Conservation (phyloP, 2,113 vertebrate genomes). For the Boulengeromyrus knoepffleri region DNA sequence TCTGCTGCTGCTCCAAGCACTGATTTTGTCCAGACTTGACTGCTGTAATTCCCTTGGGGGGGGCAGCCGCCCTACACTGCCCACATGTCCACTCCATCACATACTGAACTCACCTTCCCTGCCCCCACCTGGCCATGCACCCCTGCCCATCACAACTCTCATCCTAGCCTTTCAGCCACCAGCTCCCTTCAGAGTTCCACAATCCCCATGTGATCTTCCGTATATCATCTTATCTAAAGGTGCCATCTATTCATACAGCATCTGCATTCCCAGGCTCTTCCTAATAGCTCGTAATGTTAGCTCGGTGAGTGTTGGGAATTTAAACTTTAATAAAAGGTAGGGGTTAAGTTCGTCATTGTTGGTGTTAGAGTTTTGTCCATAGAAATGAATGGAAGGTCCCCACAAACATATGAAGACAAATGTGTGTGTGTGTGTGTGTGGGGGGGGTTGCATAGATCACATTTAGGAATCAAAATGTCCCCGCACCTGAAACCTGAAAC, state of each 20-base stretch:
- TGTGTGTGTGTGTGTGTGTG: not conserved
- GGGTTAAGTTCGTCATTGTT: too few relatives aligned
- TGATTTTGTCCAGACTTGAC: not conserved
- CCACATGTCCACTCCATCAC: not conserved
- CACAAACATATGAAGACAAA: too few relatives aligned
- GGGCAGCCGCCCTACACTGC: not conserved
- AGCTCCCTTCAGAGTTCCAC: not conserved
- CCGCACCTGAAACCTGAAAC: too few relatives aligned
- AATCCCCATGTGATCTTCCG: not conserved
- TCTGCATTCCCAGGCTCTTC: not conserved
- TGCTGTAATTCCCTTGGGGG: not conserved
- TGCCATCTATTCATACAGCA: not conserved
- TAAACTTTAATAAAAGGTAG: too few relatives aligned
- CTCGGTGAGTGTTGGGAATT: not conserved
- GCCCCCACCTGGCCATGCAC: not conserved
- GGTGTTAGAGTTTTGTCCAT: too few relatives aligned
- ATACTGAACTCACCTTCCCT: not conserved
- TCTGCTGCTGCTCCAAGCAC: not conserved
- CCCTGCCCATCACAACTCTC: not conserved
- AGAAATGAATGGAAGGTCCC: too few relatives aligned
- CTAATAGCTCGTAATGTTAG: not conserved
- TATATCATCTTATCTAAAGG: not conserved
- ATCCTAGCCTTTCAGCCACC: not conserved
- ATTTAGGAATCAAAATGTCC: too few relatives aligned
- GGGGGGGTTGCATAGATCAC: too few relatives aligned